phyloP scores from a whole-genome alignment of 2,113 vertebrate genomes.

The Muntiacus muntjak region DNA sequence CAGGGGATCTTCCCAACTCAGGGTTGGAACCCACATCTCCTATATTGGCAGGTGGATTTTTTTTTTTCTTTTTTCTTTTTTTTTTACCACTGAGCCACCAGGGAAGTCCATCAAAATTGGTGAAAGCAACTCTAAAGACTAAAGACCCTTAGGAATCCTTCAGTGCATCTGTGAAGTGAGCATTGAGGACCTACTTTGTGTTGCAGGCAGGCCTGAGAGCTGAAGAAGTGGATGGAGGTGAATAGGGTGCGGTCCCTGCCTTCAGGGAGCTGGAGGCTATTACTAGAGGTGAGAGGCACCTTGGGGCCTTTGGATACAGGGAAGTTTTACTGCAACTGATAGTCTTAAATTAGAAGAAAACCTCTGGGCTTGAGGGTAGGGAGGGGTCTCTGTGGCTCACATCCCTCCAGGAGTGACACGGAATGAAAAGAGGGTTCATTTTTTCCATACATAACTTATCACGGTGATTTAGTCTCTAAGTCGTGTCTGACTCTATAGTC shows the following conservation, averaged over 20 bases:
- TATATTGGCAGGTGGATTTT: neutral
- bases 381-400: neutral
- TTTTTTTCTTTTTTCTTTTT: neutral
- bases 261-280: neutral
- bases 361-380: neutral
- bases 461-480: neutral
- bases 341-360: neutral
- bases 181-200: neutral
- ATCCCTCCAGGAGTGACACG: neutral
- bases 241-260: fast-evolving
- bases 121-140: neutral
- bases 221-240: neutral
- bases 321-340: neutral
- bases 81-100: neutral
- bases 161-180: neutral
- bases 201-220: neutral
- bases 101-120: neutral
- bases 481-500: neutral
- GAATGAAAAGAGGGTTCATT: neutral
- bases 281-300: neutral
- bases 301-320: no score
- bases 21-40: neutral
- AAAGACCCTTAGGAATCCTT: neutral
- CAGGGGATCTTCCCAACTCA: neutral
- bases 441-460: neutral